Conservation (phyloP, 2,113 vertebrate species). For the Psittacus erithacus region DNA sequence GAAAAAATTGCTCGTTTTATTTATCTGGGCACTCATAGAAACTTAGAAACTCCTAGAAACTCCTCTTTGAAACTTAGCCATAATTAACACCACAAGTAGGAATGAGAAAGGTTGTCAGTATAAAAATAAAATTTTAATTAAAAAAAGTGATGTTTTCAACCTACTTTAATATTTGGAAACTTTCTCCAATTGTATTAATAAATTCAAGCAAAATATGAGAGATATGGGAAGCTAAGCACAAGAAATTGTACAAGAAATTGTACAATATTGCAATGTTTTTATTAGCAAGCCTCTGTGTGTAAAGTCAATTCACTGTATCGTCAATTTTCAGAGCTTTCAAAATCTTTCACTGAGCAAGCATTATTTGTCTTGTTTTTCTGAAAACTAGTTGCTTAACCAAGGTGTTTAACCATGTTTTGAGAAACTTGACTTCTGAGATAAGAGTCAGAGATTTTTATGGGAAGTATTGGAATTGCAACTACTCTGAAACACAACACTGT, state of each 20-base stretch:
- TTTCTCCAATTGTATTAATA: background rate
- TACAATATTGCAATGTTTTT: background rate
- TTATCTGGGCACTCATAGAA: background rate
- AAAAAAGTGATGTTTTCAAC: background rate
- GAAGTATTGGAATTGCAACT: background rate
- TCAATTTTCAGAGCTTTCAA: background rate
- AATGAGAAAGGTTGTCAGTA: background rate
- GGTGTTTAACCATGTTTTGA: background rate
- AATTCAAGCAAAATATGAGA: background rate
- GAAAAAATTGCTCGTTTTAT: background rate
- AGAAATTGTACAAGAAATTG: background rate
- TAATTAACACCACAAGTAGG: background rate
- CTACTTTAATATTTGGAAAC: background rate
- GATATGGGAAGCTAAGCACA: background rate
- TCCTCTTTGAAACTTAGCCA: background rate
- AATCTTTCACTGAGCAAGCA: background rate
- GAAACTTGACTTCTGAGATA: background rate
- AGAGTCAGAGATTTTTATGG: background rate
- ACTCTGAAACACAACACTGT: background rate
- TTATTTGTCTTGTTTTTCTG: background rate
- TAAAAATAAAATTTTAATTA: background rate
- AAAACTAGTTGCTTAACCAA: background rate
- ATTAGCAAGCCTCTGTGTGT: background rate
- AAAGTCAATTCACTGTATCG: background rate
- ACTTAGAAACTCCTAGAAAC: too few species aligned